Base-by-base conservation (phyloP, 1,140 invertebrate species). In the Drosophila aff. region DNA sequence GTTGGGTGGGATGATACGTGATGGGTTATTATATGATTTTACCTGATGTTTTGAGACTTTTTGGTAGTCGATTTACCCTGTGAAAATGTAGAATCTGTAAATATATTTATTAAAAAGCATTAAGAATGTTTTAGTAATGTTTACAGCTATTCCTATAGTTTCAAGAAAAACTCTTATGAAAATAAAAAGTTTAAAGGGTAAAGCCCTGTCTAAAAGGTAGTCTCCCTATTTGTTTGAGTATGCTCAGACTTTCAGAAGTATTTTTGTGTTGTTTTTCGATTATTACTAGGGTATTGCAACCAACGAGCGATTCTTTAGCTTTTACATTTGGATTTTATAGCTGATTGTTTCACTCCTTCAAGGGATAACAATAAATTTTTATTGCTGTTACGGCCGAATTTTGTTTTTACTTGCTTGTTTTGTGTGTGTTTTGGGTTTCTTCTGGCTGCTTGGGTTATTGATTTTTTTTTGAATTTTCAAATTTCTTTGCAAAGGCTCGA, bases 291-390 rank as follows among this genome's bases (percentile, higher is more conserved):
- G 59, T 64, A 64, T 50, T 11, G 15, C 1, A 10, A 38, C n/a
- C 61, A 50, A 47, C 8, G n/a, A 50, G 21, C 13, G 28, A 16
- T 59, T 26, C 26, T n/a, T 41, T 38, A 46, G 64, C 26, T 68
- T 73, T 28, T 26, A 53, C 10, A 63, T 68, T 83, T 73, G 46
- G 60, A 62, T 83, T 89, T 89, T 89, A 89, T 89, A 81, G 84
- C 84, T 83, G 84, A 89, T 89, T 89, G 84, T 89, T 89, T 89
- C 78, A 78, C 77, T 89, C 83, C 63, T 81, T 78, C 79, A 65
- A 52, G 82, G 81, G 84, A 89, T 83, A 89, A 83, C 84, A 87
- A 89, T 89, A 87, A 89, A 89, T 89, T 81, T 89, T 89, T 89
- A 89, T 89, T 81, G 80, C 82, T 81, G 66, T 76, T 79, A 59